phyloP scores from a whole-genome alignment of 1,140 invertebrate species.

The Ceratitis capitata region DNA sequence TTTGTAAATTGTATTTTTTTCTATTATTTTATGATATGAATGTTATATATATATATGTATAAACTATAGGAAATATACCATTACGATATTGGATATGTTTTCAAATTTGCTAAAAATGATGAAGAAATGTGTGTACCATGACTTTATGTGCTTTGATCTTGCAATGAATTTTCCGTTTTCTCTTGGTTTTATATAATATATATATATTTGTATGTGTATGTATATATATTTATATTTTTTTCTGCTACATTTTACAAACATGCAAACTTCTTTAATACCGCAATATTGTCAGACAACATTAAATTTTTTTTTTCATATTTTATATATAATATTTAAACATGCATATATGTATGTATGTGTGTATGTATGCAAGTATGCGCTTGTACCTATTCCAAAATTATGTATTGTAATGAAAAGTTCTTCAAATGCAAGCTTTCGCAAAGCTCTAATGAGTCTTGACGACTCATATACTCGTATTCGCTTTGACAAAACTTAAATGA shows the following conservation, averaged over 20 bases:
- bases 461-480: too few species aligned
- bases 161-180: background rate
- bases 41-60: background rate
- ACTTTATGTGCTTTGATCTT: background rate
- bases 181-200: background rate
- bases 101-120: background rate
- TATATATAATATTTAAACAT: background rate
- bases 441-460: background rate
- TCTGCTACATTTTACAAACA: too few species aligned
- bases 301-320: background rate
- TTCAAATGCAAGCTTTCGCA: background rate
- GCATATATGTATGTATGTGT: background rate
- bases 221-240: too few species aligned
- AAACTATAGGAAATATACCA: background rate
- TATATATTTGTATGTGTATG: background rate
- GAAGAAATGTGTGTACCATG: background rate
- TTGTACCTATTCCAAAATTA: too few species aligned
- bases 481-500: too few species aligned
- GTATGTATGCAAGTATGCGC: too few species aligned
- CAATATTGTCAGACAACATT: background rate
- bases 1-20: too few species aligned
- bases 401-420: too few species aligned
- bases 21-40: background rate
- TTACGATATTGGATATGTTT: background rate
- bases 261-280: background rate